These are phyloP conservation scores for Rhagoletis zephyria DNA, from an alignment of 1,140 invertebrate species.

Conservation along the genomic window DNA sequence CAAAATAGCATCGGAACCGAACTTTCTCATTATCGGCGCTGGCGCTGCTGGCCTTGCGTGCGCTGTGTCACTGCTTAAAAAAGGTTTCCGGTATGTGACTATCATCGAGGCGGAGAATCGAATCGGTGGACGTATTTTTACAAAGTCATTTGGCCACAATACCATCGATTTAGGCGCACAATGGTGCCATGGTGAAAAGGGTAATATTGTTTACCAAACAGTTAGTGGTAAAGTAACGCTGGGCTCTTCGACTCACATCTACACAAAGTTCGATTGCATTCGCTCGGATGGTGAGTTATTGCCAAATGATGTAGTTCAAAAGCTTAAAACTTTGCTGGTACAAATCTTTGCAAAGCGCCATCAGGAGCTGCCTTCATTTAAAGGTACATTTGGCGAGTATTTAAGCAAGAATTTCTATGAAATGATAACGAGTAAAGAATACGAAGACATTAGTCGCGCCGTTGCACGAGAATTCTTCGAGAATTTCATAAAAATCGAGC, in stretches of 20 bases:
- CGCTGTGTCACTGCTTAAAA: constrained; percentile 73
- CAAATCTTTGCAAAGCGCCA: constrained; percentile 53
- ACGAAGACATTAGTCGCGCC: constrained; percentile 54
- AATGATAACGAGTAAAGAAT: constrained; percentile 47
- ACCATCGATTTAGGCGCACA: constrained; percentile 85
- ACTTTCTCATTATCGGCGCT: constrained; percentile 76
- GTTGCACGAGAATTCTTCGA: constrained; percentile 71
- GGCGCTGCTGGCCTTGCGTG: constrained; percentile 76
- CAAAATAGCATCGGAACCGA: not conserved
- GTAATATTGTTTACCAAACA: constrained; percentile 79
- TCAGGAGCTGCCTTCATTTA: constrained; percentile 59
- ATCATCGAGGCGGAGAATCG: constrained; percentile 79
- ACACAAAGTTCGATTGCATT: constrained; percentile 63
- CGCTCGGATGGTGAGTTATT: constrained; percentile 63
- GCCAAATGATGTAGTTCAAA: constrained; percentile 30
- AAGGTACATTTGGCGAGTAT: constrained; percentile 71
- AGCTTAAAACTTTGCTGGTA: constrained; percentile 37
- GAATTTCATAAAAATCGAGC: constrained; percentile 75
- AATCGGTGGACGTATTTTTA: constrained; percentile 80
- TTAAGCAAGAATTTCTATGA: constrained; percentile 52
- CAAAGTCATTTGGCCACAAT: constrained; percentile 75
- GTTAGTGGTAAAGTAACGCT: constrained; percentile 73
- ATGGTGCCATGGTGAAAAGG: constrained; percentile 81
- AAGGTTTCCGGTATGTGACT: constrained; percentile 72
- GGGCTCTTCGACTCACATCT: constrained; percentile 56